Evolutionary conservation across 2,113 vertebrate species (phyloP).

Genomic region (Lophius piscatorius): DNA sequence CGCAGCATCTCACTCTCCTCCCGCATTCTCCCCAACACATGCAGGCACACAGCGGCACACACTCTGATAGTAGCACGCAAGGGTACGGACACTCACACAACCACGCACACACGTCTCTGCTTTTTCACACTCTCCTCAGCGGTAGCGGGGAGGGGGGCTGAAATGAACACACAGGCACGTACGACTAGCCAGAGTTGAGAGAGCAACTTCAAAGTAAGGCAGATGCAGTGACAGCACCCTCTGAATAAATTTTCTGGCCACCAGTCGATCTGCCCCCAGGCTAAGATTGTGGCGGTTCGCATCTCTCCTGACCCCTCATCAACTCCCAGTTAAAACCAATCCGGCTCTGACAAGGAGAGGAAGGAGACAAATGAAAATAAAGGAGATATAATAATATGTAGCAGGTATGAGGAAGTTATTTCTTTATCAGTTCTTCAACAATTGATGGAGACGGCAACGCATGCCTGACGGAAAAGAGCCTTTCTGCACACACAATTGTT

Average conservation of each 20-base stretch:
- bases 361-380: conserved; percentile 16
- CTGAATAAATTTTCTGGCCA: conserved; percentile 82
- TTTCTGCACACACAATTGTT: too few species aligned
- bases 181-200: conserved; percentile 73
- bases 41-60: conserved; percentile 11
- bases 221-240: conserved; percentile 79
- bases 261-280: conserved; percentile 81
- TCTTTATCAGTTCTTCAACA: too few species aligned
- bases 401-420: not conserved
- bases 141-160: not conserved
- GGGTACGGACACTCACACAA: conserved; percentile 41
- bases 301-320: conserved; percentile 79
- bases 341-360: conserved; percentile 47
- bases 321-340: conserved; percentile 69
- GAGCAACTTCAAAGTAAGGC: conserved; percentile 83
- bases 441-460: too few species aligned
- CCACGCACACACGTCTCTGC: conserved; percentile 26
- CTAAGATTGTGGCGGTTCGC: conserved; percentile 78
- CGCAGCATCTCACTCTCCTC: conserved; percentile 51
- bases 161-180: conserved; percentile 76
- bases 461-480: too few species aligned
- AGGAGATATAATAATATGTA: conserved; percentile 3
- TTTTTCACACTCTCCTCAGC: conserved; percentile 47
- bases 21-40: conserved; percentile 29
- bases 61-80: conserved; percentile 20